Base-by-base conservation (phyloP, 2,888 invertebrate genomes). In the Clivina fossor region DNA sequence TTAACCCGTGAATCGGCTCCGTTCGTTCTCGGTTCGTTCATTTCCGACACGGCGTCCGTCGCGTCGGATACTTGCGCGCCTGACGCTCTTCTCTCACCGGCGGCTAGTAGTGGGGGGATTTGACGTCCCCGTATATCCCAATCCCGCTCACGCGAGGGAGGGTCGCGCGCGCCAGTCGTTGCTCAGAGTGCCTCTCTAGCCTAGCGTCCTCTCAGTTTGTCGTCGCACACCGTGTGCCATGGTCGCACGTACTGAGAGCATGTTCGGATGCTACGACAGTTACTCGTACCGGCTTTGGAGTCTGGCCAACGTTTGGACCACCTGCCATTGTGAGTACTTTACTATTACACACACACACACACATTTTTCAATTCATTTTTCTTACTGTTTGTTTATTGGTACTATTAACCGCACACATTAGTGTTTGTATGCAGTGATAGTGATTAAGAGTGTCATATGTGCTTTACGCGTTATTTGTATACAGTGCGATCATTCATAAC, bases 171-270 rank as follows among this genome's bases (percentile, higher is more conserved):
- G 40, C 44, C 46, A 41, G 53, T n/a, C n/a, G n/a, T n/a, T n/a
- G n/a, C n/a, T n/a, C n/a, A n/a, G n/a, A n/a, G n/a, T 56, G 37
- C 38, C 49, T 59, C 59, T 53, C 57, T 51, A 19, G 30, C 41
- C 57, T 38, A 35, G 60, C 58, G 56, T n/a, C n/a, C n/a, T n/a
- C 57, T 54, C 48, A 58, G 55, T 48, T 66, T 69, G 75, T 70
- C 76, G n/a, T n/a, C 76, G 77, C 76, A 67, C 78, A 71, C 82
- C 84, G 84, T 85, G 81, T 82, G 86, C 84, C 83, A 86, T 86
- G 86, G 86, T 87, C 82, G 85, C 85, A 82, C 84, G 83, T 78
- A 80, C 82, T 80, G 84, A 79, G 78, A 84, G 81, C 80, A 86
- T 84, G 84, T 84, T 82, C 80, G 83, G 82, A 74, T 82, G 82